phyloP scores from a whole-genome alignment of 2,888 invertebrate genomes.

The Helicoverpa assulta region DNA sequence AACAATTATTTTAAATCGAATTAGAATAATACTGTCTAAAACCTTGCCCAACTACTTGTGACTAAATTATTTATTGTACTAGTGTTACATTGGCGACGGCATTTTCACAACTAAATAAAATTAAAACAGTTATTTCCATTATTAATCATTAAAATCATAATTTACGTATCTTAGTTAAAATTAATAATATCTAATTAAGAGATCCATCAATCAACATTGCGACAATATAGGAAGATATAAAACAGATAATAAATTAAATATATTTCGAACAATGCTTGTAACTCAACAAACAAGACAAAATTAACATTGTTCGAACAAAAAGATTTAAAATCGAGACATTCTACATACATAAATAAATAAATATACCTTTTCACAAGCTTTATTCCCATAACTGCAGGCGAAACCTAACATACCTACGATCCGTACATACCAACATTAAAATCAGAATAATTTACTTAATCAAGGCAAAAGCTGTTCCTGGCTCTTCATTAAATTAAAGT shows the following conservation, averaged over 20 bases:
- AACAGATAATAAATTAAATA: constrained; percentile 1
- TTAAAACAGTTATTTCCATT: constrained; percentile 40
- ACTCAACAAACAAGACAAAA: constrained; percentile 4
- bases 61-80: constrained; percentile 61
- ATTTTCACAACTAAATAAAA: constrained; percentile 30
- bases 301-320: not conserved
- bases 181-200: constrained; percentile 57
- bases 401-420: not conserved
- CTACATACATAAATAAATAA: not conserved
- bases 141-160: constrained; percentile 34
- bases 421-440: not conserved
- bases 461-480: not conserved
- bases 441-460: not conserved
- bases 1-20: constrained; percentile 44
- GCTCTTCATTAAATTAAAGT: not conserved
- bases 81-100: constrained; percentile 44
- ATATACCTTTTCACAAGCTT: not conserved
- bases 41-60: constrained; percentile 50
- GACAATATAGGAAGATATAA: constrained; percentile 30
- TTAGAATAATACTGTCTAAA: constrained; percentile 65
- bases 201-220: constrained; percentile 63
- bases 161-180: constrained; percentile 48
- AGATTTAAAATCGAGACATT: constrained; percentile 1
- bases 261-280: constrained; percentile 4
- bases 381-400: too few species aligned